Evolutionary conservation across 2,888 invertebrate species (phyloP).

Genomic region (Andricus curvator): DNA sequence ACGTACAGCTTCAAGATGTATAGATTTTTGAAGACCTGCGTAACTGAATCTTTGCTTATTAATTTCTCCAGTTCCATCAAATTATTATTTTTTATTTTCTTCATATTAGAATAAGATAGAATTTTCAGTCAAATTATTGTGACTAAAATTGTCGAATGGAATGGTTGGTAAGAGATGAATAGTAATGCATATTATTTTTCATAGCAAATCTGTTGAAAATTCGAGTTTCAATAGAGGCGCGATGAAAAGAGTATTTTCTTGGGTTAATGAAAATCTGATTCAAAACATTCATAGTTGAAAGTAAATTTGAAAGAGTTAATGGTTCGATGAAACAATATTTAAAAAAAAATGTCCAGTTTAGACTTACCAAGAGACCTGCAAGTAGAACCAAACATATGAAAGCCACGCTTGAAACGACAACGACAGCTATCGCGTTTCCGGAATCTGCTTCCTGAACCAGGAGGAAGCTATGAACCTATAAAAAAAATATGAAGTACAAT

Average conservation of each 20-base stretch:
- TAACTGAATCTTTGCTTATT: slow-evolving; percentile 50
- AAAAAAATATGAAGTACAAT: slow-evolving; percentile 37
- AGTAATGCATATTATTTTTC: too few species aligned
- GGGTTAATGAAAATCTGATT: too few species aligned
- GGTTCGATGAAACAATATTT: not conserved
- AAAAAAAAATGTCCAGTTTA: not conserved
- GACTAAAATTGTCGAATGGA: too few species aligned
- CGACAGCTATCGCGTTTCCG: slow-evolving; percentile 85
- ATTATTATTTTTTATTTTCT: not conserved
- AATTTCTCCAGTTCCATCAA: slow-evolving; percentile 59
- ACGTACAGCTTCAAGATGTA: slow-evolving; percentile 46
- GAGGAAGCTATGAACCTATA: slow-evolving; percentile 71
- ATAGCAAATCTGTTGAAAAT: too few species aligned
- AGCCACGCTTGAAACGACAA: slow-evolving; percentile 89
- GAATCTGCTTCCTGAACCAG: slow-evolving; percentile 72
- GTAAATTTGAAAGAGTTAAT: too few species aligned
- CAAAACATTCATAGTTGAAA: too few species aligned
- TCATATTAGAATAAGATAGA: too few species aligned
- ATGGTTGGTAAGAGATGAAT: too few species aligned
- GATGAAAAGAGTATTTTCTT: too few species aligned
- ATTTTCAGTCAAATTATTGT: too few species aligned
- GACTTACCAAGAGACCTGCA: slow-evolving; percentile 86
- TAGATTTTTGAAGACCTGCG: slow-evolving; percentile 63
- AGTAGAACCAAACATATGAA: slow-evolving; percentile 87
- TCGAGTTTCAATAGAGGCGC: too few species aligned